Conservation (phyloP, 2,113 vertebrate genomes). For the Platichthys flesus region DNA sequence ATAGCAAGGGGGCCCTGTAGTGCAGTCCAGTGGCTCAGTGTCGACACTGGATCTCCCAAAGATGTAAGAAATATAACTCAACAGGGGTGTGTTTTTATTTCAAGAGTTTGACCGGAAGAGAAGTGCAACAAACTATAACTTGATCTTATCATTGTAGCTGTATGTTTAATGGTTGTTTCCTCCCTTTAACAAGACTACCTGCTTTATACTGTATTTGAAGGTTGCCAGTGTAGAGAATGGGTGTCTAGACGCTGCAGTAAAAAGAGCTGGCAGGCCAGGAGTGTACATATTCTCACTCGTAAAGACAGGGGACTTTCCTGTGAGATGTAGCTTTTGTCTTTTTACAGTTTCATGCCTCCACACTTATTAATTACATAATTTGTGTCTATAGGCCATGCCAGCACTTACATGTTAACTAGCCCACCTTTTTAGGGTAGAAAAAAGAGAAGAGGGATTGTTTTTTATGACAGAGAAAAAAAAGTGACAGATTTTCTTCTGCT, state of each 20-base stretch:
- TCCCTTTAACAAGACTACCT: slow-evolving; percentile 46
- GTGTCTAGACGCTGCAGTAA: slow-evolving; percentile 53
- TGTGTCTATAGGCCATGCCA: slow-evolving; percentile 21
- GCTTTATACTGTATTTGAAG: slow-evolving; percentile 35
- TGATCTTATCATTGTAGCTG: slow-evolving; percentile 12
- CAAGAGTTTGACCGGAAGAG: slow-evolving; percentile 33
- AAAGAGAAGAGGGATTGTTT: not conserved
- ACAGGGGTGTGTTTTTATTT: slow-evolving; percentile 5
- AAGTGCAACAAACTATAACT: slow-evolving; percentile 10
- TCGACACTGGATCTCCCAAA: slow-evolving; percentile 27
- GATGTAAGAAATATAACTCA: slow-evolving; percentile 46
- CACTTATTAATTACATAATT: slow-evolving; percentile 73
- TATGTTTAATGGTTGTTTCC: slow-evolving; percentile 57
- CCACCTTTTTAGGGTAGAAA: slow-evolving; percentile 4
- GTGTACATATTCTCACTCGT: slow-evolving; percentile 32
- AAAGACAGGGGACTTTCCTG: slow-evolving; percentile 69
- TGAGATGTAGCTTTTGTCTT: slow-evolving; percentile 51
- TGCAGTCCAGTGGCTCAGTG: not conserved
- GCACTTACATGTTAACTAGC: slow-evolving; percentile 25
- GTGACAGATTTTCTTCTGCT: slow-evolving; percentile 49
- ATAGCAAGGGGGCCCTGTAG: not conserved
- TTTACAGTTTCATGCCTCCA: slow-evolving; percentile 37
- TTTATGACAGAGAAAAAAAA: slow-evolving; percentile 7
- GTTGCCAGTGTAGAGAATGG: slow-evolving; percentile 35
- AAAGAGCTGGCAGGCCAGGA: slow-evolving; percentile 44